Base-by-base conservation (phyloP, 2,797 vertebrate genomes). In the Girardinus metallicus region DNA sequence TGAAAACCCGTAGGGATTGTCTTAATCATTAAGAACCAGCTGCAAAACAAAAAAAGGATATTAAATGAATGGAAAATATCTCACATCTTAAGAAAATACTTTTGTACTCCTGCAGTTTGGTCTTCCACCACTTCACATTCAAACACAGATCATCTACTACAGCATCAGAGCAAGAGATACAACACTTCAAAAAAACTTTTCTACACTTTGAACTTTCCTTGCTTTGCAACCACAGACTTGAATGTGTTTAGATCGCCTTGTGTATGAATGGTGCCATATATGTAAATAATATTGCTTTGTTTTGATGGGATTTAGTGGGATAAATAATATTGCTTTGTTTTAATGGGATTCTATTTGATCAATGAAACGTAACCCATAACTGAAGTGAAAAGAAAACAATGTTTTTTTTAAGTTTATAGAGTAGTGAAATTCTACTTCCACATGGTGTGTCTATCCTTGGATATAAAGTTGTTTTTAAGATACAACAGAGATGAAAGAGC, bases 1-100 rank as follows among this genome's bases (percentile, higher is more conserved):
- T 91, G 78, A 73, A 72, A 43, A 60, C 91, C 94, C 92, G 64
- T 34, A 1, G 91, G 94, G 87, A 84, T 84, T 81, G 83, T 93
- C 92, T 85, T 93, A 89, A 92, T 93, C 93, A 94, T 91, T 86
- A 92, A 73, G 86, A 88, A 87, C 80, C 74, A 83, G 84, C 77
- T 86, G 39, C 47, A 76, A 55, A 51, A 74, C 16, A 39, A 77
- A 64, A 79, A 77, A 83, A 79, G 83, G n/a, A 57, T 44, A 44
- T 71, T 71, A 44, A 71, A 71, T 71, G 26, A 71, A 71, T 71
- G 39, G 13, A 31, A 55, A 23, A 51, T 87, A 84, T 89, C 88
- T 87, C 74, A 85, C 87, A 89, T 89, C 53, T 21, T 23, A 72
- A 80, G 26, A 44, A 70, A 71, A 41, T 70, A 21, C 66, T 70